A percentile compares a stretch with the other conserved stretches of the same genome.
These are phyloP conservation scores for Noturus placidus DNA, from an alignment of 2,113 vertebrate genomes.

Conservation along the genomic window DNA sequence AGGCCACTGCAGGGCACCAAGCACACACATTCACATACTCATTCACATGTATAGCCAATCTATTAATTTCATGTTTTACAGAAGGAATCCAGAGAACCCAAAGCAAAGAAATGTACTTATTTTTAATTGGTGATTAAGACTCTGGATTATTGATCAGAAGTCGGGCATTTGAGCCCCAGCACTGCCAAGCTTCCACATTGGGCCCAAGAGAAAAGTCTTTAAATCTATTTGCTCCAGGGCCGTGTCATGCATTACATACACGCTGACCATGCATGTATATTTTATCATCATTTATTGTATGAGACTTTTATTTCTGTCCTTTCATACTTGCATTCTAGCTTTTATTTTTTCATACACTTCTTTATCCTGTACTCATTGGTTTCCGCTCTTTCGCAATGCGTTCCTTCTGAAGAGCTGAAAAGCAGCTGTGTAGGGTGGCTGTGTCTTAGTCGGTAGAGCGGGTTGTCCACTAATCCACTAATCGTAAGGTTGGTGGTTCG, in stretches of 20 bases:
- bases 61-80: background rate
- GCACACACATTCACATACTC: background rate
- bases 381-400: no score
- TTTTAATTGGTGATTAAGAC: background rate
- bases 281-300: background rate
- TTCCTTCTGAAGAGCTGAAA: no score
- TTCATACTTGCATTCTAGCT: background rate
- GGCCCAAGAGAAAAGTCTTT: background rate
- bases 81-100: background rate
- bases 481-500: no score
- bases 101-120: background rate
- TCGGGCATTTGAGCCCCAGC: background rate
- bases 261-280: background rate
- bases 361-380: background rate
- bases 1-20: background rate
- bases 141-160: background rate
- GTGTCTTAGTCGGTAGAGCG: no score
- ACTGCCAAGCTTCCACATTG: background rate
- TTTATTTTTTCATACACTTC: background rate
- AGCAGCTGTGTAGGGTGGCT: no score
- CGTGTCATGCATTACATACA: background rate
- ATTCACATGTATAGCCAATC: background rate
- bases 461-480: no score
- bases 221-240: background rate
- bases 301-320: background rate